Evolutionary conservation across 2,797 vertebrate genomes (phyloP), one percentile per base, ranked within the genome.

Genomic region (Fistularia commersonii): DNA sequence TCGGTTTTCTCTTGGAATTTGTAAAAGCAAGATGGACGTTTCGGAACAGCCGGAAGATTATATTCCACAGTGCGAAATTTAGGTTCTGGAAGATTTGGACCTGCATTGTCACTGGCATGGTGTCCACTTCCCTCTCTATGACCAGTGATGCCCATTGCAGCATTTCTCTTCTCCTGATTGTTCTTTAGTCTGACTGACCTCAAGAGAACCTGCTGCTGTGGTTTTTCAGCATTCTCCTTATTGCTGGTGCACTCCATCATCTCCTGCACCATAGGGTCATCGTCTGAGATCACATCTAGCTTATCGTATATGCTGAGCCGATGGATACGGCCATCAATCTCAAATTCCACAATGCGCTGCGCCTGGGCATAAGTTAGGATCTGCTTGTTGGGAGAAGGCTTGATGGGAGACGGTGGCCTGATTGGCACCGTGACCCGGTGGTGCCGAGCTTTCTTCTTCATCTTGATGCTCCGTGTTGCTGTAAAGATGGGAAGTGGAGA

Each of bases 321-420:
- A 34, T 99, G 96, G 74, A 98, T 54, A 41, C 92, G 93, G 32
- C 95, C 96, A 54, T 98, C 95, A 0, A 98, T 90, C 75, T 98
- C 96, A 55, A 99, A 92, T 87, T 99, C 97, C 43, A 99, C 96
- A 91, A 98, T 96, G 66, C 93, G 95, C 69, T 98, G 97, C n/a
- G 97, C 97, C 68, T 99, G 95, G n/a, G 95, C 95, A 0, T 97
- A 97, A 0, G 96, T 99, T 80, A 99, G 76, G n/a, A 95, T 98
- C 81, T 98, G 94, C 79, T 95, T 92, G 32, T 95, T 93, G 0
- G 96, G 94, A 3, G 95, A 98, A 55, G 92, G 94, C 74, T 93
- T 96, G 91, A 97, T 92, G 0, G 96, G 96, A 69, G 95, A 98
- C 12, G 94, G 89, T 3, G 95, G 90, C 73, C 93, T 89, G 73